These are phyloP conservation scores for Atractosteus spatula DNA, from an alignment of 2,113 vertebrate genomes.

Conservation along the genomic window DNA sequence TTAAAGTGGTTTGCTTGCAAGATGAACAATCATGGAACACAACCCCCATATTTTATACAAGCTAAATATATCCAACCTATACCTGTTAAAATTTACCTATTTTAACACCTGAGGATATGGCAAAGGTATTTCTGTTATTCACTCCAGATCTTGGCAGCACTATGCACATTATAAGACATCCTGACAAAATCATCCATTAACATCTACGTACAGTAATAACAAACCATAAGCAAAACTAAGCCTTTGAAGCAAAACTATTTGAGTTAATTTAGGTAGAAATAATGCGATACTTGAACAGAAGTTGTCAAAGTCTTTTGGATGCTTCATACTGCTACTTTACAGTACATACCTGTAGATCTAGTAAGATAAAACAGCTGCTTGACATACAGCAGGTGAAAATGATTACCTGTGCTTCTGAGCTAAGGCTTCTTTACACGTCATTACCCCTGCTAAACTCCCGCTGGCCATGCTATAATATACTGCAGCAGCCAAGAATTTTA, in stretches of 20 bases:
- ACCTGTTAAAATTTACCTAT: neutral
- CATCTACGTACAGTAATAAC: slow-evolving; percentile 9
- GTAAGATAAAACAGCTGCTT: slow-evolving; percentile 10
- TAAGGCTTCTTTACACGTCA: slow-evolving; percentile 17
- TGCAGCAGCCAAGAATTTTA: neutral
- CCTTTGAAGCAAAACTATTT: neutral
- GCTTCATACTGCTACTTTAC: neutral
- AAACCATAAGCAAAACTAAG: neutral
- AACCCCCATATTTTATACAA: neutral
- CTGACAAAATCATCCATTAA: neutral
- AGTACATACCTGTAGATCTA: slow-evolving; percentile 2
- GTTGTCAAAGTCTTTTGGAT: neutral
- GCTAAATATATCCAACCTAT: neutral
- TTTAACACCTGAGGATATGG: neutral
- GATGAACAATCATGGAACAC: slow-evolving; percentile 27
- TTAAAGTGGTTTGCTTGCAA: no score
- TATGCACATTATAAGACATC: neutral
- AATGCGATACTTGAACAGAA: neutral
- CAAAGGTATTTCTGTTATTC: slow-evolving; percentile 16
- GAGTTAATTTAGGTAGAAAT: neutral
- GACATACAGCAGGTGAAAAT: slow-evolving; percentile 36
- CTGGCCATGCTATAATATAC: neutral
- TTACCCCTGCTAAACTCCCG: slow-evolving; percentile 7
- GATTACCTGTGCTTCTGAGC: slow-evolving; percentile 27
- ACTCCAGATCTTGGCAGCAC: neutral